Evolutionary conservation across 1,140 invertebrate genomes (phyloP).

Genomic region (Cyrtorhinus lividipennis): DNA sequence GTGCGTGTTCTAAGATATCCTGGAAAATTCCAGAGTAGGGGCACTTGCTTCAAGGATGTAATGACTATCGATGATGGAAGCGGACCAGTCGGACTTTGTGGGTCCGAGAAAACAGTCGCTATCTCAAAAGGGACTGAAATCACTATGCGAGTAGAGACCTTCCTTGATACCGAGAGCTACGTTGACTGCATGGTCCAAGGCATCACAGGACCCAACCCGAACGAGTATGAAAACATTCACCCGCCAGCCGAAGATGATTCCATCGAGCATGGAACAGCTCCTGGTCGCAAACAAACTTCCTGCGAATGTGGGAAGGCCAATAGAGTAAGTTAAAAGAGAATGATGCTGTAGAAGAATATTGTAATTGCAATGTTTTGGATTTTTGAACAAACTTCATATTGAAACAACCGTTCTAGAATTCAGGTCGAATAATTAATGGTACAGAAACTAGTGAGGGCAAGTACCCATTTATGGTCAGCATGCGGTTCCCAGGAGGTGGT

Average conservation of each 20-base stretch:
- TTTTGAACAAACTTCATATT: too few species aligned
- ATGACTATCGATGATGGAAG: not conserved
- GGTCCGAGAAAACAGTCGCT: not conserved
- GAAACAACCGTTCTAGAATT: not conserved
- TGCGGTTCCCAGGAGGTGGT: not conserved
- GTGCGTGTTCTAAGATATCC: too few species aligned
- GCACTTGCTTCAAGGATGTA: not conserved
- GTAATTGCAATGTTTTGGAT: not conserved
- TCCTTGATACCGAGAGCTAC: not conserved
- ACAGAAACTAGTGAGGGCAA: not conserved
- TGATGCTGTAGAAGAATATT: not conserved
- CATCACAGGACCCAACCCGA: not conserved
- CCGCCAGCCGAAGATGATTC: not conserved
- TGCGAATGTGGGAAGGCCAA: not conserved
- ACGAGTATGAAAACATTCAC: not conserved
- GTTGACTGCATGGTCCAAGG: not conserved
- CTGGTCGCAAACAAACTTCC: not conserved
- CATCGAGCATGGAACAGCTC: not conserved
- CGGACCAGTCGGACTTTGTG: not conserved
- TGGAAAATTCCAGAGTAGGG: too few species aligned
- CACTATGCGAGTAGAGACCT: not conserved
- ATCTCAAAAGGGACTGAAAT: not conserved
- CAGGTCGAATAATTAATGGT: not conserved
- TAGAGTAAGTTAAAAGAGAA: not conserved
- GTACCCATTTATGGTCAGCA: not conserved